Conservation (phyloP, 2,888 invertebrate genomes). For the Cartodere bifasciata region DNA sequence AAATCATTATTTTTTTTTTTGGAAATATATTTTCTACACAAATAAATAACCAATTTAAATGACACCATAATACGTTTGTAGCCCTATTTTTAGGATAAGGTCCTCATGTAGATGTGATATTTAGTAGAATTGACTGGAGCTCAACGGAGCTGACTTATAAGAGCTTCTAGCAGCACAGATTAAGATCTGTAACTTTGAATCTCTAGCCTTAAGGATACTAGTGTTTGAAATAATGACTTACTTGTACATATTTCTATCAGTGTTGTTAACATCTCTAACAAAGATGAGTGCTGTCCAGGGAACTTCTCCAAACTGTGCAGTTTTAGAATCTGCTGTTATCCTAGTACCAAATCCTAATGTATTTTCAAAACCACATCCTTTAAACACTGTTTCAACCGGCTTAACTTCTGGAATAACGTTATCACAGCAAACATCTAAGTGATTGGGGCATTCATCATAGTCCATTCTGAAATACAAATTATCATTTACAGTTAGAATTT, state of each 20-base stretch:
- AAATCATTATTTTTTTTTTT: no score
- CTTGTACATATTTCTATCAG: conserved; percentile 36
- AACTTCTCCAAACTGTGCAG: conserved; percentile 60
- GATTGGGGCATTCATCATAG: conserved; percentile 34
- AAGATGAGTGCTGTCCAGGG: conserved; percentile 68
- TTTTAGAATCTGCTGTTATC: conserved; percentile 46
- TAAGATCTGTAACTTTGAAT: no score
- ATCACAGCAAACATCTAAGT: conserved; percentile 42
- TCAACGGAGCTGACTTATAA: no score
- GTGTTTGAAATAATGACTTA: no score
- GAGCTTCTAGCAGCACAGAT: no score
- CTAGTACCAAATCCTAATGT: conserved; percentile 53
- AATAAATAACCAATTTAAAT: no score
- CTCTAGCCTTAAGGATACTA: no score
- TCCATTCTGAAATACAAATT: conserved; percentile 16
- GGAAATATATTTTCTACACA: no score
- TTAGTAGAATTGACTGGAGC: no score
- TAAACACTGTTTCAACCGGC: conserved; percentile 22
- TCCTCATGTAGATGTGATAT: no score
- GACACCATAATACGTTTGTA: no score
- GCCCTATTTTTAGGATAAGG: no score
- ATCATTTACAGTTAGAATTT: conserved; percentile 1
- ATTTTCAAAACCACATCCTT: conserved; percentile 56
- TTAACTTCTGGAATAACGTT: conserved; percentile 19
- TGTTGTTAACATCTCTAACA: conserved; percentile 32